A percentile compares a stretch with the other conserved stretches of the same genome.
Evolutionary conservation across 92 coral and sea anemone species (phyloP).

Genomic region (Muricea muricata): DNA sequence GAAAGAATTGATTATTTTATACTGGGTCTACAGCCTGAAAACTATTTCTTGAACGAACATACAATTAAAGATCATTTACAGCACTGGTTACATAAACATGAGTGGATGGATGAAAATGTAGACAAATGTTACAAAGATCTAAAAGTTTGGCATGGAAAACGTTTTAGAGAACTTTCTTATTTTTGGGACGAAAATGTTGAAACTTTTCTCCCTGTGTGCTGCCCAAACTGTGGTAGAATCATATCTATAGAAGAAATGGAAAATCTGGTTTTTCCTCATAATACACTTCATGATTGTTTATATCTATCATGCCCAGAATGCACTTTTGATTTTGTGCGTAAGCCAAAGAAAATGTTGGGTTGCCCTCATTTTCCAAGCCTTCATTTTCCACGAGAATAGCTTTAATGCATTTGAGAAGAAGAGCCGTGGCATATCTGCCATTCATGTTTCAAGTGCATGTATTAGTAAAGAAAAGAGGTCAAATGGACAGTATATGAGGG

Average conservation of each 20-base stretch:
- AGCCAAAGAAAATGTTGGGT: neutral
- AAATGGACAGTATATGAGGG: neutral
- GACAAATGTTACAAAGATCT: neutral
- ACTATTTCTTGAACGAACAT: neutral
- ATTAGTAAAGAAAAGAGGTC: neutral
- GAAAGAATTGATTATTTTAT: neutral
- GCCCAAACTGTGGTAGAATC: slow-evolving; percentile 1
- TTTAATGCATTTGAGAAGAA: slow-evolving; percentile 1
- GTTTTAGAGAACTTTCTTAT: neutral
- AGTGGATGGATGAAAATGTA: neutral
- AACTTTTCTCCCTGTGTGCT: neutral
- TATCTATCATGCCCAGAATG: neutral
- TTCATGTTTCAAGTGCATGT: slow-evolving; percentile 6
- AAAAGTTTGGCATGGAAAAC: slow-evolving; percentile 1
- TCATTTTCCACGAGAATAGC: slow-evolving; percentile 11
- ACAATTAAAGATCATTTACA: neutral
- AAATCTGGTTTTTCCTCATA: neutral
- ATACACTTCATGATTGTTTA: neutral
- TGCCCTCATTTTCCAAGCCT: slow-evolving; percentile 5
- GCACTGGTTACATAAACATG: slow-evolving; percentile 3
- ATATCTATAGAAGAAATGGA: neutral
- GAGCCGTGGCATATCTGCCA: neutral
- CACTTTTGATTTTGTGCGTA: slow-evolving; percentile 4
- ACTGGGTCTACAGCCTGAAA: slow-evolving; percentile 18
- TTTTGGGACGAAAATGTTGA: neutral